Percentiles rank a stretch among this genome's conserved stretches.
These are phyloP conservation scores for Corythornis madagascariensis DNA, from an alignment of 2,113 vertebrate species.

Conservation along the genomic window DNA sequence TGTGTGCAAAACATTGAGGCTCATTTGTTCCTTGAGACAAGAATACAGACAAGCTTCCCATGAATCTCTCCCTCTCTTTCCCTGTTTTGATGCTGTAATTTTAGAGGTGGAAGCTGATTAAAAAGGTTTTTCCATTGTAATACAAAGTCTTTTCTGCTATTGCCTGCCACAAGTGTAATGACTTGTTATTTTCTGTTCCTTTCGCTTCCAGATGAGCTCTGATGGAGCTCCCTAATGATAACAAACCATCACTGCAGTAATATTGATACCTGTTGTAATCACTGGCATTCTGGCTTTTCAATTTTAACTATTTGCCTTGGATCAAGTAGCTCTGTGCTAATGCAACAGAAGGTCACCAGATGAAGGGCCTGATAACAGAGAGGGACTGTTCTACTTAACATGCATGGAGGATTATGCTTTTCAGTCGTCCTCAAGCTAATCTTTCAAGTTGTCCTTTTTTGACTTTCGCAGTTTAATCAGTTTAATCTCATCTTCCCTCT, in stretches of 20 bases:
- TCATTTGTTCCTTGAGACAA: neutral
- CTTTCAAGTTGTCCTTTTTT: constrained; percentile 86
- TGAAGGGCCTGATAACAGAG: constrained; percentile 74
- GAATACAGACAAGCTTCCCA: neutral
- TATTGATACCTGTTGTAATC: constrained; percentile 80
- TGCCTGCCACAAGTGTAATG: constrained; percentile 11
- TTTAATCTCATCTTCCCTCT: constrained; percentile 84
- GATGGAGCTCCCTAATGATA: constrained; percentile 74
- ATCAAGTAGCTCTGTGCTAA: constrained; percentile 75
- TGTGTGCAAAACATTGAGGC: neutral
- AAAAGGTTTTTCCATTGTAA: constrained; percentile 28
- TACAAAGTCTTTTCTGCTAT: constrained; percentile 23
- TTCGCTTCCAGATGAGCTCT: constrained; percentile 60
- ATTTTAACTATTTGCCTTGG: constrained; percentile 74
- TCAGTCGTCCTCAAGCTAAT: constrained; percentile 76
- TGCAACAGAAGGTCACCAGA: constrained; percentile 78
- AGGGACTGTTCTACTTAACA: constrained; percentile 75
- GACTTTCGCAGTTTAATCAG: constrained; percentile 86
- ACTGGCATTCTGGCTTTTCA: constrained; percentile 74
- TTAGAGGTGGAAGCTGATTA: constrained; percentile 27
- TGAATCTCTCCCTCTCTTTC: neutral
- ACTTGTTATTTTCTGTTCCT: constrained; percentile 53
- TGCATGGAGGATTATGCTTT: constrained; percentile 74
- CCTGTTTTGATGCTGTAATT: neutral
- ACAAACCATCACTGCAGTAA: constrained; percentile 69